Percentiles rank a stretch among this genome's conserved stretches.
Evolutionary conservation across 2,797 vertebrate genomes (phyloP).

Genomic region (Melanotaenia boesemani): DNA sequence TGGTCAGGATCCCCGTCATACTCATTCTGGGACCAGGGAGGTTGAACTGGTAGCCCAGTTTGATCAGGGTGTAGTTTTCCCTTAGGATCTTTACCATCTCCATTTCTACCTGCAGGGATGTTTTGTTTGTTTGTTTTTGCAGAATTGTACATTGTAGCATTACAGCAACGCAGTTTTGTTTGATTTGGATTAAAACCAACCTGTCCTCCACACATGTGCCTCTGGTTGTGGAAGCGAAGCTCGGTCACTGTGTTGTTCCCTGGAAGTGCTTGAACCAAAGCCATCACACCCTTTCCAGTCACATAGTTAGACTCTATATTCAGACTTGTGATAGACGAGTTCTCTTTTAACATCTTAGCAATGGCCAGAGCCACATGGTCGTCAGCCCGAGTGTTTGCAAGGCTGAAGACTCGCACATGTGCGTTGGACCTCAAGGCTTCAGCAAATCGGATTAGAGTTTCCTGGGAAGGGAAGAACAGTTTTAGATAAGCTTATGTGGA

Average conservation of each 20-base stretch:
- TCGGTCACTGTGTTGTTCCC: slow-evolving; percentile 89
- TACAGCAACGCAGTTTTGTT: background rate
- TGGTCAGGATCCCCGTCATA: slow-evolving; percentile 95
- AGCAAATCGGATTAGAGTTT: slow-evolving; percentile 89
- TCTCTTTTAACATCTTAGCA: slow-evolving; percentile 91
- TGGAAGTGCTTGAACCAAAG: slow-evolving; percentile 91
- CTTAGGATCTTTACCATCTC: slow-evolving; percentile 94
- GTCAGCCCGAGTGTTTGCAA: slow-evolving; percentile 94
- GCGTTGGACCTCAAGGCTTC: slow-evolving; percentile 91
- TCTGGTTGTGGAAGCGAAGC: slow-evolving; percentile 97
- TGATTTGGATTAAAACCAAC: slow-evolving; percentile 35
- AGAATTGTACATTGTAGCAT: background rate
- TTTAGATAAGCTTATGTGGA: background rate
- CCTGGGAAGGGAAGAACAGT: slow-evolving; percentile 64
- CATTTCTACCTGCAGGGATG: slow-evolving; percentile 90
- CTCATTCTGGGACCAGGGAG: slow-evolving; percentile 96
- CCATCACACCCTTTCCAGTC: slow-evolving; percentile 93
- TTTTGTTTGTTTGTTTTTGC: background rate
- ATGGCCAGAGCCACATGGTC: slow-evolving; percentile 90
- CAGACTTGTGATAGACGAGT: slow-evolving; percentile 87
- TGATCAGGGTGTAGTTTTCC: slow-evolving; percentile 92
- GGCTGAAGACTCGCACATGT: slow-evolving; percentile 88
- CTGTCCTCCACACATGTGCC: slow-evolving; percentile 85
- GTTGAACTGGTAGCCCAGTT: slow-evolving; percentile 97
- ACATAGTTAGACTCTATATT: slow-evolving; percentile 98